Evolutionary conservation across 2,797 vertebrate species (phyloP).

Genomic region (Buphagus erythrorhynchus): DNA sequence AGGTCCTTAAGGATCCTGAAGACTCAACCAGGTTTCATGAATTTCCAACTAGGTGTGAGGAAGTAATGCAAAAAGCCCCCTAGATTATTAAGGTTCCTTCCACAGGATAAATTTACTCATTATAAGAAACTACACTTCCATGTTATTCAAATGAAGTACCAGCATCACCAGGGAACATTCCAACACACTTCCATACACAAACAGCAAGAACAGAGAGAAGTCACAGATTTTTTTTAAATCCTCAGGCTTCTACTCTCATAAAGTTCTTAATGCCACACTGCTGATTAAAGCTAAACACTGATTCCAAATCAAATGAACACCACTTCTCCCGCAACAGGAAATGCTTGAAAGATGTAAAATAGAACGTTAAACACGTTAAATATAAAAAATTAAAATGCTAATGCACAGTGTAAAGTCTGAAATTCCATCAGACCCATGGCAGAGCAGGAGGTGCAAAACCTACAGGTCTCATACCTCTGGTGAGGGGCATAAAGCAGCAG

Average conservation of each 20-base stretch:
- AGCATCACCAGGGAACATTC: neutral
- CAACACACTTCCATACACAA: neutral
- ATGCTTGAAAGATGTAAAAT: neutral
- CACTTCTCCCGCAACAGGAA: neutral
- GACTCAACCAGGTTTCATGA: neutral
- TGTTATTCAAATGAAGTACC: neutral
- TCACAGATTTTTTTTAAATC: neutral
- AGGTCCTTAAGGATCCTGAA: constrained; percentile 12
- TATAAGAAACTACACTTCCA: neutral
- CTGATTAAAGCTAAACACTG: neutral
- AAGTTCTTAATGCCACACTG: neutral
- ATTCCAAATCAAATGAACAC: neutral
- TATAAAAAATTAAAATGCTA: neutral
- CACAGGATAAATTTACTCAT: neutral
- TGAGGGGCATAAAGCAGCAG: accelerated
- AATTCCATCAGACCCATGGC: neutral
- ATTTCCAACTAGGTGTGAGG: neutral
- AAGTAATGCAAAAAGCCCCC: neutral
- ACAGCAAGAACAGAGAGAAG: neutral
- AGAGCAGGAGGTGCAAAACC: neutral
- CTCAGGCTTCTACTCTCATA: neutral
- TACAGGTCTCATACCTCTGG: neutral
- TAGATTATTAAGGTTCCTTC: neutral
- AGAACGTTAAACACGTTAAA: neutral
- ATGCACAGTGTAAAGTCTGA: neutral